A percentile compares a stretch with the other conserved stretches of the same genome.
These are phyloP conservation scores for Elmis aenea DNA, from an alignment of 2,888 invertebrate genomes.

Conservation along the genomic window DNA sequence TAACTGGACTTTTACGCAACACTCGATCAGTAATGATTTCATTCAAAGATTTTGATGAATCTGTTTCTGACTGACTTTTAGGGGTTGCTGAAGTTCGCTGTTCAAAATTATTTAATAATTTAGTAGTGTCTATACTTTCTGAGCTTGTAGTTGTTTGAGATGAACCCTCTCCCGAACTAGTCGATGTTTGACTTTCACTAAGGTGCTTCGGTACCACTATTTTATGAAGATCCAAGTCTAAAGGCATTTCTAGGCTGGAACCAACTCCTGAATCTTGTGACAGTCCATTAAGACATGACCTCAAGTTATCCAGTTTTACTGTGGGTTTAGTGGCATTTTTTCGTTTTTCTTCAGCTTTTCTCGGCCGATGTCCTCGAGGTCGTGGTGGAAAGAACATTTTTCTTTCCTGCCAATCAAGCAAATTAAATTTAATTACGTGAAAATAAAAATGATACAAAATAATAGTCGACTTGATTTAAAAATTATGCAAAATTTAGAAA, in stretches of 20 bases:
- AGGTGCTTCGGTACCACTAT: slow-evolving; percentile 39
- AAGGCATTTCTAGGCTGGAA: slow-evolving; percentile 41
- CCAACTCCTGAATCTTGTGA: slow-evolving; percentile 45
- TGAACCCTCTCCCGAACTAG: slow-evolving; percentile 1
- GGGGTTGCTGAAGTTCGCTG: too few relatives aligned
- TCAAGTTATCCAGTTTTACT: slow-evolving; percentile 41
- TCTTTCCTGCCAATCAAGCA: too few relatives aligned
- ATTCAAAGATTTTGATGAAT: too few relatives aligned
- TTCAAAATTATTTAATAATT: not conserved
- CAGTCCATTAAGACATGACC: slow-evolving; percentile 39
- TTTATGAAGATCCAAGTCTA: slow-evolving; percentile 36
- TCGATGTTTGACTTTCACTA: not conserved
- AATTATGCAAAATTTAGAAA: too few relatives aligned
- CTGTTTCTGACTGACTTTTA: too few relatives aligned
- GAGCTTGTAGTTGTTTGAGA: not conserved
- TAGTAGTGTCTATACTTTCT: not conserved
- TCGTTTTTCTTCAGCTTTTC: slow-evolving; percentile 26
- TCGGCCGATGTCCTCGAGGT: slow-evolving; percentile 45
- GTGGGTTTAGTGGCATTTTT: slow-evolving; percentile 3
- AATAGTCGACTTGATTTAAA: too few relatives aligned
- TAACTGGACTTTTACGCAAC: too few relatives aligned
- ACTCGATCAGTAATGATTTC: too few relatives aligned
- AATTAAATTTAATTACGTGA: too few relatives aligned
- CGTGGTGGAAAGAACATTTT: slow-evolving; percentile 66
- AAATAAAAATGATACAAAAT: too few relatives aligned